Percentiles rank a stretch among this genome's conserved stretches.
Evolutionary conservation across 2,113 vertebrate species (phyloP).

Genomic region (Entelurus aequoreus): DNA sequence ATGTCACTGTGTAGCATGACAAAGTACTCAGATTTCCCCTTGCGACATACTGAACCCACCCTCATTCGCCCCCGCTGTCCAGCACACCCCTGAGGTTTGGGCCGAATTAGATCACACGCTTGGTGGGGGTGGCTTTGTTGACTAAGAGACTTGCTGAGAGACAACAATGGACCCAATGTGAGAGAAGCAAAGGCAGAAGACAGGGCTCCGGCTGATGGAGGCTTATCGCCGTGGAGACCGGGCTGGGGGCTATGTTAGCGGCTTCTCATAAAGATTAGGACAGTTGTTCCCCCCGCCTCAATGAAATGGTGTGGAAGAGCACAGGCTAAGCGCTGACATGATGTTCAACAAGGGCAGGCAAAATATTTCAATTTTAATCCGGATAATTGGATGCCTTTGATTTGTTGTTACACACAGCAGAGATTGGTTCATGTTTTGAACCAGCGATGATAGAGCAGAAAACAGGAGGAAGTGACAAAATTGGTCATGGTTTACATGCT

Average conservation of each 20-base stretch:
- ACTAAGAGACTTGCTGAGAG: conserved; percentile 54
- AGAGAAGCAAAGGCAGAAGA: conserved; percentile 47
- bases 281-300: conserved; percentile 33
- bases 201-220: conserved; percentile 42
- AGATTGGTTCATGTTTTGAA: no score
- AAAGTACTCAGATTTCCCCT: conserved; percentile 10
- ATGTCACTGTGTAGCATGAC: conserved; percentile 11
- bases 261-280: conserved; percentile 51
- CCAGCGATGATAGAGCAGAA: no score
- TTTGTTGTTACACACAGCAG: no score
- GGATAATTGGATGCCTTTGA: neutral
- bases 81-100: conserved; percentile 58
- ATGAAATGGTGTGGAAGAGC: conserved; percentile 22
- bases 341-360: conserved; percentile 9
- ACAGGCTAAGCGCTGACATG: conserved; percentile 30
- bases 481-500: no score
- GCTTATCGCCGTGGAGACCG: conserved; percentile 65
- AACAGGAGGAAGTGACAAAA: no score
- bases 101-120: conserved; percentile 67
- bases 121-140: conserved; percentile 61
- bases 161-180: conserved; percentile 69
- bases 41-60: conserved; percentile 7
- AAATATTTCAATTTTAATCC: neutral
- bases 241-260: conserved; percentile 52
- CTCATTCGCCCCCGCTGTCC: conserved; percentile 19